Evolutionary conservation across 2,888 invertebrate genomes (phyloP).

Genomic region (Automeris io): DNA sequence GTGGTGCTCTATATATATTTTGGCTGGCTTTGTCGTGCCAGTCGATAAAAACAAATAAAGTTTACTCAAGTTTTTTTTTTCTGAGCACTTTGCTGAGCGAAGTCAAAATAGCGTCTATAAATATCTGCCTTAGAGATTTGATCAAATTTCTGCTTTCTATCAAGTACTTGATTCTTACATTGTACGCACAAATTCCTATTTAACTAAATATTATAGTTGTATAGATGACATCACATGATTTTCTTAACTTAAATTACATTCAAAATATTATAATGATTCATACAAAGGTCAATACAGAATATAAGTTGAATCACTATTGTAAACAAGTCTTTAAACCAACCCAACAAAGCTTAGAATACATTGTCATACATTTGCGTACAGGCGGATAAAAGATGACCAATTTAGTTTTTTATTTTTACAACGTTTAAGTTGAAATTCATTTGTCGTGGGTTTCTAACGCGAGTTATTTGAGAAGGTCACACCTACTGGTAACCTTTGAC

Average conservation of each 20-base stretch:
- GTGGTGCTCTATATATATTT: too few relatives aligned
- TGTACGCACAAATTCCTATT: too few relatives aligned
- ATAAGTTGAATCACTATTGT: not conserved
- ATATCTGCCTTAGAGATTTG: too few relatives aligned
- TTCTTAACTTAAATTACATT: not conserved
- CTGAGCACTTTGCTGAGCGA: too few relatives aligned
- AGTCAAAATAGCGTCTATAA: too few relatives aligned
- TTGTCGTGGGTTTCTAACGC: not conserved
- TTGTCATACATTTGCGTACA: not conserved
- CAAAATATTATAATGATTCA: not conserved
- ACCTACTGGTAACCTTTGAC: not conserved
- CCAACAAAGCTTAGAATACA: not conserved
- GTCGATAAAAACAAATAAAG: too few relatives aligned
- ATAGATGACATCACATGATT: not conserved
- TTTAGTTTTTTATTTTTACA: not conserved
- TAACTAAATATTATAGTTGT: too few relatives aligned
- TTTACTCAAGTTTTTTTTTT: too few relatives aligned
- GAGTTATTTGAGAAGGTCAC: not conserved
- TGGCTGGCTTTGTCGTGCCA: too few relatives aligned
- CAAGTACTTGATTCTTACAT: too few relatives aligned
- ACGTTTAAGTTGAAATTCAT: not conserved
- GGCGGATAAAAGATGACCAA: not conserved
- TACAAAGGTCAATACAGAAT: constrained; percentile 1
- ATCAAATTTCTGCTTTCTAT: too few relatives aligned
- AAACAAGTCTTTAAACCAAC: not conserved